Evolutionary conservation across 2,888 invertebrate genomes (phyloP), one percentile per base, ranked within the genome.

Genomic region (Drosophila colorata): DNA sequence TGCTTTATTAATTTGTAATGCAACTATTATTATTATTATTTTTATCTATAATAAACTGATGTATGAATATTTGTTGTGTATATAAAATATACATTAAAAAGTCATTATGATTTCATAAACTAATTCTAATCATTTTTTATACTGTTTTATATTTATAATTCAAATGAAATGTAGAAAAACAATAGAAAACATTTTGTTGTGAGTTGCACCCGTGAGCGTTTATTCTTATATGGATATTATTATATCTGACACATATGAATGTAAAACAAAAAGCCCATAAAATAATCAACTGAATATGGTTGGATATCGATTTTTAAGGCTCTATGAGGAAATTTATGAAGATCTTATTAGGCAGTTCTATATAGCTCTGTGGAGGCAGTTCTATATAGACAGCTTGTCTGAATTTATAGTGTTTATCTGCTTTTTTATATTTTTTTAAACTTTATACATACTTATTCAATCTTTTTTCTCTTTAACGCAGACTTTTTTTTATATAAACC

Each of bases 11-110:
- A 78, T 84, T 80, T 76, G 70, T 87, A 85, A 80, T 74, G 74
- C 74, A 80, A 73, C 44, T 65, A 78, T 55, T 68, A 64, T 64
- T 72, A 73, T 65, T 73, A 59, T 74, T 71, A 85, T 77, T 87
- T 63, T 72, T 66, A 79, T 72, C 46, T 66, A 57, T 72, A 77
- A 83, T 75, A 71, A 69, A 80, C 59, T 25, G 55, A 77, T 83
- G 74, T 80, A 83, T 71, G 80, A 71, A 66, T 47, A 74, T 63
- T 78, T 85, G 85, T 88, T 85, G 84, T 88, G 85, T 85, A 88
- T 85, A 88, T 88, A 60, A 78, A 88, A 88, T 85, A 85, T 85
- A 87, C 85, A 88, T 86, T 75, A 72, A 85, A 87, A 84, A 84
- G 71, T 75, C 68, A 87, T 69, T 83, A 68, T 87, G 63, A 84